A percentile compares a stretch with the other conserved stretches of the same genome.
phyloP scores from a whole-genome alignment of 2,888 invertebrate genomes.

The Yponomeuta evonymella region DNA sequence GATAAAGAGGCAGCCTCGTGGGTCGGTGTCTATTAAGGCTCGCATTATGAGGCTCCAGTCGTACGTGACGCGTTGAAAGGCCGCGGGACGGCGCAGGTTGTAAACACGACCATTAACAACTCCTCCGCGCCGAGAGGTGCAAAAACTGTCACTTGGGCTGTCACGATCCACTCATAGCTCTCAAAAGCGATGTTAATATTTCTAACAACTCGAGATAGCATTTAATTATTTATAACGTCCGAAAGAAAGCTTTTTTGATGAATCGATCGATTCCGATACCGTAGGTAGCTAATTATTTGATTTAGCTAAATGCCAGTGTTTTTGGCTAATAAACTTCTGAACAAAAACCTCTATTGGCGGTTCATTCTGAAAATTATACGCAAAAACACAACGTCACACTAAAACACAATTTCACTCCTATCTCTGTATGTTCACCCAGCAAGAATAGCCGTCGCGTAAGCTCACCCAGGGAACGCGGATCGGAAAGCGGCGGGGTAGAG shows the following conservation, averaged over 20 bases:
- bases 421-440: not conserved
- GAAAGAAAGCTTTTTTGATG: too few relatives aligned
- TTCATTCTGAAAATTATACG: not conserved
- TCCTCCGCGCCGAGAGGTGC: slow-evolving; percentile 48
- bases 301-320: too few relatives aligned
- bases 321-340: too few relatives aligned
- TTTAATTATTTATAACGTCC: too few relatives aligned
- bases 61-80: slow-evolving; percentile 65
- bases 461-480: slow-evolving; percentile 85
- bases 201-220: not conserved
- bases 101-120: slow-evolving; percentile 64
- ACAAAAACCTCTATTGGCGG: too few relatives aligned
- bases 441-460: slow-evolving; percentile 29
- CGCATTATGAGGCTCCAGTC: slow-evolving; percentile 37
- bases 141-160: slow-evolving; percentile 45
- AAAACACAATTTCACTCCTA: not conserved
- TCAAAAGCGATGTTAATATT: not conserved
- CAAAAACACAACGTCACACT: not conserved
- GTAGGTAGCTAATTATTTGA: too few relatives aligned
- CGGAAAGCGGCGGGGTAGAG: slow-evolving; percentile 83
- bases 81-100: slow-evolving; percentile 65
- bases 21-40: slow-evolving; percentile 44
- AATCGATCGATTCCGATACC: too few relatives aligned
- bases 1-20: slow-evolving; percentile 39
- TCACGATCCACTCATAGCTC: slow-evolving; percentile 1